phyloP scores from a whole-genome alignment of 37 sponge, comb jelly and placozoan genomes.

The Agelas oroides region DNA sequence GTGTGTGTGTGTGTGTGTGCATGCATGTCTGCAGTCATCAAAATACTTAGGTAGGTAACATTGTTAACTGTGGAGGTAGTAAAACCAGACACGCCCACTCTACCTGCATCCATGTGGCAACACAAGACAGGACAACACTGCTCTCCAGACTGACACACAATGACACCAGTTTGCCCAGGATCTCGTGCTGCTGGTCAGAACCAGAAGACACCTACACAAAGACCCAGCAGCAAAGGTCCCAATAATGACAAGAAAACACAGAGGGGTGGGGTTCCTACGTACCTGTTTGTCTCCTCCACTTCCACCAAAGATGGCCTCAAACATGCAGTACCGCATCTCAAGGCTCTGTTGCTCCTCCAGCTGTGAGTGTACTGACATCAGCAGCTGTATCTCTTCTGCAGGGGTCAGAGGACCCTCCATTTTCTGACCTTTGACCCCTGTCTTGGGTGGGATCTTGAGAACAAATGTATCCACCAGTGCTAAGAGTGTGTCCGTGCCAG shows the following conservation, averaged over 20 bases:
- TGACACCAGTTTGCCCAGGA: conserved; percentile 60
- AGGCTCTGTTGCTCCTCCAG: conserved; percentile 39
- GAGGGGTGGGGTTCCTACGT: neutral
- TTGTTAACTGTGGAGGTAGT: neutral
- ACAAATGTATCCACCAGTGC: conserved; percentile 42
- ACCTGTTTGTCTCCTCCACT: neutral
- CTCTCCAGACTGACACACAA: conserved; percentile 50
- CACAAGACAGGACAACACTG: conserved; percentile 31
- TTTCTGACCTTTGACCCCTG: conserved; percentile 1
- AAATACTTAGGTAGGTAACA: neutral
- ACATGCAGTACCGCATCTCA: conserved; percentile 48
- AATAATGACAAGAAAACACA: too few species aligned
- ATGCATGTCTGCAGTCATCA: neutral
- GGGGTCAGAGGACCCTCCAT: neutral
- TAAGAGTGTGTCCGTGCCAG: conserved; percentile 32
- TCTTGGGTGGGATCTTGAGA: neutral
- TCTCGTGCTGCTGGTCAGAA: neutral
- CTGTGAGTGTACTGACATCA: conserved; percentile 36
- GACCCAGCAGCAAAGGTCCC: too few species aligned
- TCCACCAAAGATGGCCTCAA: conserved; percentile 79
- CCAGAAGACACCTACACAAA: too few species aligned
- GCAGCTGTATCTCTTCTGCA: conserved; percentile 67
- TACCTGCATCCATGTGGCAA: conserved; percentile 80
- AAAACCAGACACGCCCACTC: too few species aligned
- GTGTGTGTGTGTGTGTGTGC: neutral